These are phyloP conservation scores for Rhimphoctona megacephalus DNA, from an alignment of 2,888 invertebrate genomes.

Conservation along the genomic window DNA sequence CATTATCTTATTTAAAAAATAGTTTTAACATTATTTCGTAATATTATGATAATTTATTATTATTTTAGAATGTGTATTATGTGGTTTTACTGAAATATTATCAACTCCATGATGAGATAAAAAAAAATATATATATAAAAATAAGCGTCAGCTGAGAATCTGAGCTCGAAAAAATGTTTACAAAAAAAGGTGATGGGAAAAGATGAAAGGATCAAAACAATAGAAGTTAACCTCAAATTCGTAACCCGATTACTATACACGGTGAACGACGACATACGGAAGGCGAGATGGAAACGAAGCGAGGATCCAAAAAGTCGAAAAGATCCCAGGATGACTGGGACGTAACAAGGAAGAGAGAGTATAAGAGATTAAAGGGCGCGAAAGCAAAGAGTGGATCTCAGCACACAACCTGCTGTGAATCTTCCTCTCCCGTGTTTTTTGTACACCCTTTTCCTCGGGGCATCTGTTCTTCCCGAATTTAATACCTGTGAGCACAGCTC, in stretches of 20 bases:
- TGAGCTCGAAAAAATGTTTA: slow-evolving; percentile 30
- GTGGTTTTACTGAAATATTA: not conserved
- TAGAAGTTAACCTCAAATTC: slow-evolving; percentile 63
- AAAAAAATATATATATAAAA: not conserved
- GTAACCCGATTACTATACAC: slow-evolving; percentile 63
- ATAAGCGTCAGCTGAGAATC: slow-evolving; percentile 55
- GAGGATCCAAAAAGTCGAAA: slow-evolving; percentile 24
- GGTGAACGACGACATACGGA: slow-evolving; percentile 68
- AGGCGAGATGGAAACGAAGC: slow-evolving; percentile 57
- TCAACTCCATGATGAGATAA: not conserved
- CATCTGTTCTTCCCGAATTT: slow-evolving; percentile 62
- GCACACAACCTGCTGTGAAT: slow-evolving; percentile 63
- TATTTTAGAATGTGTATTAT: not conserved
- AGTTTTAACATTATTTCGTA: not conserved
- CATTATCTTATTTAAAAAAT: not conserved
- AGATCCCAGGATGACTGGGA: slow-evolving; percentile 45
- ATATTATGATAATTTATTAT: not conserved
- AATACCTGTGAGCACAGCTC: slow-evolving; percentile 48
- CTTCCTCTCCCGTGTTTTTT: slow-evolving; percentile 13
- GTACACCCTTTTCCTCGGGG: slow-evolving; percentile 16
- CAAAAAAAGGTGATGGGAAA: slow-evolving; percentile 5
- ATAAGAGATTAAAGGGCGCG: slow-evolving; percentile 16
- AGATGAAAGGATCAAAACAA: slow-evolving; percentile 55
- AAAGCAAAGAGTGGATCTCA: slow-evolving; percentile 43
- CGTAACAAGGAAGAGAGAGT: slow-evolving; percentile 21